Evolutionary conservation across 1,140 invertebrate genomes (phyloP).

Genomic region (Chymomyza costata): DNA sequence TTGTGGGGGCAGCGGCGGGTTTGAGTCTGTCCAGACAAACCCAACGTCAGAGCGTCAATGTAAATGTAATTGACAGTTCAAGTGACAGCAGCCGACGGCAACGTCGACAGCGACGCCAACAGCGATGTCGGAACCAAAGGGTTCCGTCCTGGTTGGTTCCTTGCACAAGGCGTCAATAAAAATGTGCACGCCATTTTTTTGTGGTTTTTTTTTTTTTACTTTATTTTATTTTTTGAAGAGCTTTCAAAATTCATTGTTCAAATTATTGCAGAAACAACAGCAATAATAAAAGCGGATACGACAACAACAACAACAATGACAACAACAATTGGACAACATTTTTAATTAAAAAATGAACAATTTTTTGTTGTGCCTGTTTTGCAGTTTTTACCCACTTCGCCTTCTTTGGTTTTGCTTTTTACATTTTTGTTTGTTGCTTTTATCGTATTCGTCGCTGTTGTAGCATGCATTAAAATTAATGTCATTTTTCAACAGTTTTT

Average conservation of each 20-base stretch:
- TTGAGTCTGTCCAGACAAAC: no score
- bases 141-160: no score
- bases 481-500: conserved; percentile 35
- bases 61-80: conserved; percentile 68
- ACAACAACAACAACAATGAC: neutral
- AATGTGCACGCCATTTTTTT: conserved; percentile 1
- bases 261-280: conserved; percentile 27
- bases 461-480: conserved; percentile 41
- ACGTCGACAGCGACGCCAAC: no score
- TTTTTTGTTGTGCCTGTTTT: conserved; percentile 2
- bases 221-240: no score
- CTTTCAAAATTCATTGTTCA: neutral
- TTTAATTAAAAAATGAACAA: conserved; percentile 39
- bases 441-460: neutral
- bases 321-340: conserved; percentile 10
- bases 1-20: conserved; percentile 6
- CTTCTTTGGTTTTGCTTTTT: neutral
- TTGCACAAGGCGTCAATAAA: conserved; percentile 38
- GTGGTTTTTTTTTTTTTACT: no score
- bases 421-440: no score
- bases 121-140: conserved; percentile 14
- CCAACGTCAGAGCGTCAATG: no score
- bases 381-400: neutral
- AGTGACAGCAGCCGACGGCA: no score
- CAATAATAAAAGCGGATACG: no score